These are phyloP conservation scores for Cerceris rybyensis DNA, from an alignment of 2,888 invertebrate genomes.

Conservation along the genomic window DNA sequence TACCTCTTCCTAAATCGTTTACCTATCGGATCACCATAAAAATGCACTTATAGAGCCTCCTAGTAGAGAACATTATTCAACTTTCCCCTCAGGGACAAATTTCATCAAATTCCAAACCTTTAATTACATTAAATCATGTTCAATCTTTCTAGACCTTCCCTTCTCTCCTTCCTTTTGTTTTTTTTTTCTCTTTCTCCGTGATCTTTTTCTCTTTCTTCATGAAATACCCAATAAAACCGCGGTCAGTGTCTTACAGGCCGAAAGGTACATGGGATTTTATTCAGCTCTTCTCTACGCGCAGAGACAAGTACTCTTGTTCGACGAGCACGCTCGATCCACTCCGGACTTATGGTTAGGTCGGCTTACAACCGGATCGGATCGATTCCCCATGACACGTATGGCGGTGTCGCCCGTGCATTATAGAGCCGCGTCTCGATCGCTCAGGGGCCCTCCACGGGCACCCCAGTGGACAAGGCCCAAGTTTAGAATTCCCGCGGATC, in stretches of 20 bases:
- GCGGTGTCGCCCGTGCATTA: constrained; percentile 67
- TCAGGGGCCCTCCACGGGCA: constrained; percentile 15
- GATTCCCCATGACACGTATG: constrained; percentile 72
- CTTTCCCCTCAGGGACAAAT: constrained; percentile 13
- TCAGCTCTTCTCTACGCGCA: constrained; percentile 36
- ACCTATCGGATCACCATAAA: constrained; percentile 38
- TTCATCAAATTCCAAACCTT: constrained; percentile 30
- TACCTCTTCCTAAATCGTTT: constrained; percentile 32
- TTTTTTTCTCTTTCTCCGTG: not conserved
- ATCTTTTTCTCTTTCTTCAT: not conserved
- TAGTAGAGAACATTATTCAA: not conserved
- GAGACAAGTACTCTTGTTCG: constrained; percentile 59
- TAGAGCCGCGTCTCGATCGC: constrained; percentile 49
- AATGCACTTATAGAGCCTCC: constrained; percentile 20
- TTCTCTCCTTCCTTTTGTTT: not conserved
- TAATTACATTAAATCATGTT: constrained; percentile 17
- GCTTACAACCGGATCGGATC: constrained; percentile 74
- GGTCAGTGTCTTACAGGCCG: constrained; percentile 18
- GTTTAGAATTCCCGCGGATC: constrained; percentile 67
- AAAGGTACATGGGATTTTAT: constrained; percentile 35
- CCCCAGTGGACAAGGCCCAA: constrained; percentile 43
- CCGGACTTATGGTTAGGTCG: constrained; percentile 66
- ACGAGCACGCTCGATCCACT: constrained; percentile 59
- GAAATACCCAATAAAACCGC: constrained; percentile 8
- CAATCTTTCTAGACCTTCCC: too few relatives aligned